Base-by-base conservation (phyloP, 2,888 invertebrate species). In the Gymnoscelis rufifasciata region DNA sequence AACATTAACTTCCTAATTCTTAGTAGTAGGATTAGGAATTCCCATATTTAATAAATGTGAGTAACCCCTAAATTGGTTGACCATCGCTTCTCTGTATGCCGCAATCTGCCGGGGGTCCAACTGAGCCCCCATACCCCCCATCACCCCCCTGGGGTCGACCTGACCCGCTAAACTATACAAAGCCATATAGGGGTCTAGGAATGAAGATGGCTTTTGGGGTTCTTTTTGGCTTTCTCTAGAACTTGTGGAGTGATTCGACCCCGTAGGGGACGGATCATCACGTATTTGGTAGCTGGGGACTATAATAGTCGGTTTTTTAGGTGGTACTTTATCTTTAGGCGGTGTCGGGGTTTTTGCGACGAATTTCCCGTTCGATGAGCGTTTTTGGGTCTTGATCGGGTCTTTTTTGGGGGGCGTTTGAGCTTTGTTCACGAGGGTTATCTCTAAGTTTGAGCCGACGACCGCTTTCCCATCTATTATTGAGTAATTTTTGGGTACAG, bases 381-480 rank as follows among this genome's bases (percentile, higher is more conserved):
- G 65, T 39, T 90, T 91, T 29, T 90, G 90, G 0, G 83, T 78
- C 3, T 36, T 39, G 0, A 14, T 27, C 0, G 71, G 62, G 14
- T 84, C 55, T 2, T 70, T 71, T 1, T 78, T 78, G 0, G 62
- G 56, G 0, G 75, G 78, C 2, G 72, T 78, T 33, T 68, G 73
- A 0, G 68, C 69, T 40, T 90, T 89, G 46, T 87, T 90, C 0
- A 93, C 93, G 51, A 94, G 68, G 0, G 93, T 93, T 15, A 94
- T 94, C 66, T 93, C 93, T 41, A 94, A 70, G 66, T 93, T 93
- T 0, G 92, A 91, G 0, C 92, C 91, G 24, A 92, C 83, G 0
- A 83, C 74, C 0, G 79, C 75, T 50, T 86, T 86, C 0, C 84
- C 86, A 19, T 87, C 86, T 0, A 83, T 52, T 0, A 86, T 48